These are phyloP conservation scores for Myiotriccus ornatus DNA, from an alignment of 2,797 vertebrate species.

Conservation along the genomic window DNA sequence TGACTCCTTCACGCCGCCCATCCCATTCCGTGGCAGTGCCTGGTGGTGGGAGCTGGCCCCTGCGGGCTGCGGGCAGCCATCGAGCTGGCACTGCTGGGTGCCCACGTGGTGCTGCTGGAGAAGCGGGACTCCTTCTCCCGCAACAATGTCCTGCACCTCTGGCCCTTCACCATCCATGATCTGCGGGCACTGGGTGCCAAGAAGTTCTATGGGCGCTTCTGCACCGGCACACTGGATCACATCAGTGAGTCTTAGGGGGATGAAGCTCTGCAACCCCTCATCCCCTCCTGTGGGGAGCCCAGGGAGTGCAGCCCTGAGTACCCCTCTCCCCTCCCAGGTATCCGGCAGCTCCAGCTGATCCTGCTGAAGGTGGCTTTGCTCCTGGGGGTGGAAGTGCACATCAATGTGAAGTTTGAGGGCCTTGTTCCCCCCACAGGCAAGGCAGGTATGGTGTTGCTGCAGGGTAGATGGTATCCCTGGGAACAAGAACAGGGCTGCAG, in stretches of 20 bases:
- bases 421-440: slow-evolving; percentile 63
- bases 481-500: not conserved
- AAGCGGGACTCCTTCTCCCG: slow-evolving; percentile 88
- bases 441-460: not conserved
- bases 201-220: slow-evolving; percentile 94
- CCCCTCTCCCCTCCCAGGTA: slow-evolving; percentile 75
- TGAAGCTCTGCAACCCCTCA: fast-evolving
- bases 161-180: slow-evolving; percentile 93
- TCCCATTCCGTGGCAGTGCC: slow-evolving; percentile 76
- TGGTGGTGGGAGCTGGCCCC: slow-evolving; percentile 91
- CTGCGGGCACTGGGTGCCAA: slow-evolving; percentile 88
- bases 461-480: not conserved
- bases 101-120: slow-evolving; percentile 88
- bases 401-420: slow-evolving; percentile 81
- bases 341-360: slow-evolving; percentile 92
- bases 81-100: slow-evolving; percentile 89
- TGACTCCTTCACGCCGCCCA: fast-evolving
- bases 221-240: slow-evolving; percentile 88
- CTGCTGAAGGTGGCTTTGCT: slow-evolving; percentile 88
- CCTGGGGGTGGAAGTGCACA: slow-evolving; percentile 92
- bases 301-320: not conserved
- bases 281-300: not conserved
- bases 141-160: slow-evolving; percentile 96
- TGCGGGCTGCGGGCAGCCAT: slow-evolving; percentile 89
- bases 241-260: slow-evolving; percentile 82